A percentile compares a stretch with the other conserved stretches of the same genome.
These are phyloP conservation scores for Thalassoma bifasciatum DNA, from an alignment of 2,113 vertebrate species.

Conservation along the genomic window DNA sequence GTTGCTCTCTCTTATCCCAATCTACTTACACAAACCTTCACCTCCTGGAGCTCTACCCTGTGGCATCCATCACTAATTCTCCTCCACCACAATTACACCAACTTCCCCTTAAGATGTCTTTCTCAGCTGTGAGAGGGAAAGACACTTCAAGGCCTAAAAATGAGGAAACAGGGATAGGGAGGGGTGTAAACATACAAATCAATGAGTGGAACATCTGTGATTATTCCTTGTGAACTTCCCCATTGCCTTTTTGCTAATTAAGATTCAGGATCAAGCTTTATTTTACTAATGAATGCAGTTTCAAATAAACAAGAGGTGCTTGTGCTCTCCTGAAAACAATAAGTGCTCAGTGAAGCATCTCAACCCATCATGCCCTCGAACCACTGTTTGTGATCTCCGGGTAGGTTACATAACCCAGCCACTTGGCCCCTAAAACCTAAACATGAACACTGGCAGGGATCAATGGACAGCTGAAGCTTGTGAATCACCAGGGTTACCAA, in stretches of 20 bases:
- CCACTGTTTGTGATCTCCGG: too few species aligned
- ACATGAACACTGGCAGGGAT: too few species aligned
- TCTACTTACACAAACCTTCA: conserved; percentile 28
- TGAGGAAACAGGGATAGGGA: not conserved
- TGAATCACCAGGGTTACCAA: too few species aligned
- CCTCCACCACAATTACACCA: conserved; percentile 23
- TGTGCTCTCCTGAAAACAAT: too few species aligned
- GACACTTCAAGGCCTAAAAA: conserved; percentile 14
- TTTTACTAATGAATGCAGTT: too few species aligned
- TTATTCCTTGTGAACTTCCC: not conserved
- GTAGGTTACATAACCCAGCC: too few species aligned
- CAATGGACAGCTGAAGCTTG: too few species aligned
- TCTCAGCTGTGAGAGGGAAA: conserved; percentile 40
- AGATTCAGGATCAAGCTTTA: not conserved
- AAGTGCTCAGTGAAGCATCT: too few species aligned
- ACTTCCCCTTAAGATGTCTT: not conserved
- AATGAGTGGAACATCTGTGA: not conserved
- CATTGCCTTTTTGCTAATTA: not conserved
- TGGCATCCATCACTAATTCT: conserved; percentile 27
- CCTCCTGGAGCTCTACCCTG: conserved; percentile 14
- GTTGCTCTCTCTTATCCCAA: conserved; percentile 15
- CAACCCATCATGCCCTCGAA: too few species aligned
- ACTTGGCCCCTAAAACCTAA: too few species aligned
- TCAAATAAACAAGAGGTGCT: too few species aligned
- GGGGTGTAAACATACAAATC: not conserved